Base-by-base conservation (phyloP, 1,140 invertebrate genomes). In the Rhyzopertha dominica region DNA sequence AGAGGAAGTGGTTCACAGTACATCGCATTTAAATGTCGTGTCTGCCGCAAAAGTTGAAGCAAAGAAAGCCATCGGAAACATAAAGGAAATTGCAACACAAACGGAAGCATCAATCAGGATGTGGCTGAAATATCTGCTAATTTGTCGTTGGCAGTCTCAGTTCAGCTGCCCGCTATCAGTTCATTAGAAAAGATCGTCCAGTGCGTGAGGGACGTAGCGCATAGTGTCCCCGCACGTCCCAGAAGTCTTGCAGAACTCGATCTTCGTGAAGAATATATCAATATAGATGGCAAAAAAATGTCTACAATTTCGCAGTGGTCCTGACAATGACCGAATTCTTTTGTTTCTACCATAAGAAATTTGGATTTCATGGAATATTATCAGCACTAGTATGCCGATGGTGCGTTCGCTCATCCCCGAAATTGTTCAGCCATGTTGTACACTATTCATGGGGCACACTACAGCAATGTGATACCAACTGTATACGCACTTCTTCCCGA, bases 371-470 rank as follows among this genome's bases (percentile, higher is more conserved):
- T n/a, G 20, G 5, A 10, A 5, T 4, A 26, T 4, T 4, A 25
- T 36, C 23, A 44, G 12, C 29, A 36, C 23, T 44, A 34, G 42
- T 44, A 44, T 24, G 32, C 31, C 10, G 42, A 40, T 30, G 32
- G 23, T 37, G 3, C 8, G 36, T 44, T 22, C 23, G 18, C 17
- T 13, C 42, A 23, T 12, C 12, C 17, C 23, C 35, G 9, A 1
- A 23, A 22, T 23, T 46, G 20, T 40, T 46, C 30, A 1, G 5
- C 16, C 35, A 46, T 32, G 22, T 14, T 46, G 31, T 46, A 46
- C 23, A 46, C 43, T 12, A 46, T 46, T 8, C 43, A 40, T 30
- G 32, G 35, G 24, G 43, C 32, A 31, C 40, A 43, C 9, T 39
- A 24, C 16, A 41, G 19, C 35, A 44, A 38, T 20, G 34, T 44